phyloP scores from a whole-genome alignment of 2,113 vertebrate species.

The Nipponia nippon region DNA sequence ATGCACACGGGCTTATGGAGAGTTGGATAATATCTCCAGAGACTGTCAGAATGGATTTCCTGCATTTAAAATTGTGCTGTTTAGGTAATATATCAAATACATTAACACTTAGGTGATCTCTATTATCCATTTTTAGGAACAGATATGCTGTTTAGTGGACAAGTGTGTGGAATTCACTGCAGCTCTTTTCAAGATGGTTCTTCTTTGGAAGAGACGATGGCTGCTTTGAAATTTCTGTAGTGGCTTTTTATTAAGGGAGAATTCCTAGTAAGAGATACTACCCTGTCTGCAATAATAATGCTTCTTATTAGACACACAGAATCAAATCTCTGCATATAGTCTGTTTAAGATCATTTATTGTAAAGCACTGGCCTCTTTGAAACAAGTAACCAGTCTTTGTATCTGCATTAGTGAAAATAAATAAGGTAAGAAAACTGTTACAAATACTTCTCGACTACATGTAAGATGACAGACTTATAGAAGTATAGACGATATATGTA shows the following conservation, averaged over 20 bases:
- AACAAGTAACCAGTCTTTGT: not conserved
- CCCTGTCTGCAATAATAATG: not conserved
- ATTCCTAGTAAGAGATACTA: not conserved
- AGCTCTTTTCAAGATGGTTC: not conserved
- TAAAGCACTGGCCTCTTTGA: not conserved
- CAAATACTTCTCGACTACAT: not conserved
- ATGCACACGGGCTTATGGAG: not conserved
- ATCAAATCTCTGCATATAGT: not conserved
- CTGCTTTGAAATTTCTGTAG: not conserved
- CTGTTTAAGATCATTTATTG: not conserved
- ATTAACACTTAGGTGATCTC: not conserved
- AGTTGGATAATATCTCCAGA: not conserved
- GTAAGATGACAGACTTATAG: not conserved
- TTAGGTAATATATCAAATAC: not conserved
- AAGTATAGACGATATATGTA: not conserved
- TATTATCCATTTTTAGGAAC: not conserved
- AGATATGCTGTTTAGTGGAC: not conserved
- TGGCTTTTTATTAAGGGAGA: not conserved
- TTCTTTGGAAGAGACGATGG: not conserved
- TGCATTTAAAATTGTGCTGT: not conserved
- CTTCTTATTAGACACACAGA: not conserved
- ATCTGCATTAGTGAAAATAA: not conserved
- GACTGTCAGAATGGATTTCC: not conserved
- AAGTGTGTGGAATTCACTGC: not conserved
- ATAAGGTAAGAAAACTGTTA: not conserved